Percentiles rank a stretch among this genome's conserved stretches.
phyloP scores from a whole-genome alignment of 2,797 vertebrate species.

The Danio kyathit region DNA sequence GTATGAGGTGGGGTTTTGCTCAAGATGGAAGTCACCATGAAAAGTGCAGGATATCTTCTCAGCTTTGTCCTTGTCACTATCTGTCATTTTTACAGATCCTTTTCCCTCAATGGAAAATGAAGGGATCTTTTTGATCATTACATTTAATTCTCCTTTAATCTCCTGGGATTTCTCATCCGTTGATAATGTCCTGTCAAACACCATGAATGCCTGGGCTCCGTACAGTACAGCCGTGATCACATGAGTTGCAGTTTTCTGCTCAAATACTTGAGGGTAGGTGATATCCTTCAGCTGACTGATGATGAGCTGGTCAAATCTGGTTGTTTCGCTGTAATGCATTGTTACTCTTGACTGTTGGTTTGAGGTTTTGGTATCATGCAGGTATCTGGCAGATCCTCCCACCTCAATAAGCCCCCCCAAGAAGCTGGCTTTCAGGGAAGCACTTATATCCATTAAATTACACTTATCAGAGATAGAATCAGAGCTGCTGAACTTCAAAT shows the following conservation, averaged over 20 bases:
- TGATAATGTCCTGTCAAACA: conserved; percentile 46
- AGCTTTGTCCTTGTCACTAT: too few relatives aligned
- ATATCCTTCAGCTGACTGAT: conserved; percentile 37
- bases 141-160: conserved; percentile 4
- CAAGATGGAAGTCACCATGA: too few relatives aligned
- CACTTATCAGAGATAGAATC: conserved; percentile 46
- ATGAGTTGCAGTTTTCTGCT: conserved; percentile 53
- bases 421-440: conserved; percentile 58
- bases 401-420: conserved; percentile 51
- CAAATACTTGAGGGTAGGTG: conserved; percentile 47
- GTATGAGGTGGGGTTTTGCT: too few relatives aligned
- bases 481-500: conserved; percentile 40
- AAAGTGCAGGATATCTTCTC: too few relatives aligned
- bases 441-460: conserved; percentile 41
- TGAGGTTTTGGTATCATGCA: conserved; percentile 50
- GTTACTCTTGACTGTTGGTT: conserved; percentile 50
- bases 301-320: conserved; percentile 44
- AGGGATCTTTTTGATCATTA: conserved; percentile 53
- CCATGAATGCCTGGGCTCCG: conserved; percentile 51
- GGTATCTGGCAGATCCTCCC: conserved; percentile 55
- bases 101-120: background rate
- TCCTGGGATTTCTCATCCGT: conserved; percentile 30
- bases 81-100: conserved; percentile 12
- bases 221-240: conserved; percentile 51
- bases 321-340: conserved; percentile 50